Percentiles rank a stretch among this genome's conserved stretches.
phyloP scores from a whole-genome alignment of 2,797 vertebrate genomes.

The Schizopygopsis pylzovi region DNA sequence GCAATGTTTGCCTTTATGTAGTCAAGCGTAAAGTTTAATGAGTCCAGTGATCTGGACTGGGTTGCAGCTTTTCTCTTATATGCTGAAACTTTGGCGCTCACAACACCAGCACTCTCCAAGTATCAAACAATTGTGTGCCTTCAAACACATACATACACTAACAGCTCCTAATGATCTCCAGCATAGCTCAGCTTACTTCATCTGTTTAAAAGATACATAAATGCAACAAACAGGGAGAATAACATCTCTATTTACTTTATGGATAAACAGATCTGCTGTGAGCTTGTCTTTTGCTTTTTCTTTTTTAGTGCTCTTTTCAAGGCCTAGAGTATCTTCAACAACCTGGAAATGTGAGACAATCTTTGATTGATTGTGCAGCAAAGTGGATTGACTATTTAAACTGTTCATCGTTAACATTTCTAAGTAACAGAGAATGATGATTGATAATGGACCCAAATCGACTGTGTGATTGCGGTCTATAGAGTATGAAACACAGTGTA shows the following conservation, averaged over 20 bases:
- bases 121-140: slow-evolving; percentile 40
- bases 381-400: slow-evolving; percentile 19
- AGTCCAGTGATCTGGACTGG: slow-evolving; percentile 17
- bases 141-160: slow-evolving; percentile 29
- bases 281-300: neutral
- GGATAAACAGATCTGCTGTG: neutral
- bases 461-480: neutral
- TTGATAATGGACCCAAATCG: neutral
- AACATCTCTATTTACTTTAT: slow-evolving; percentile 7
- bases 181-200: slow-evolving; percentile 12
- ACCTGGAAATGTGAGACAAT: slow-evolving; percentile 3
- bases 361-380: neutral
- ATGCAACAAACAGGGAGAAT: neutral
- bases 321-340: neutral
- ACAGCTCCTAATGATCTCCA: slow-evolving; percentile 34
- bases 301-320: slow-evolving; percentile 1
- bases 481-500: neutral
- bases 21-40: slow-evolving; percentile 36
- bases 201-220: slow-evolving; percentile 8
- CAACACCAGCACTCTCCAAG: slow-evolving; percentile 21
- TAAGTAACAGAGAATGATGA: slow-evolving; percentile 14
- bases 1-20: slow-evolving; percentile 36
- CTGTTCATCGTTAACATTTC: slow-evolving; percentile 14
- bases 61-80: neutral
- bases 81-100: slow-evolving; percentile 14